Percentiles rank a stretch among this genome's conserved stretches.
Conservation (phyloP, 2,113 vertebrate species). For the Lepus timidus region DNA sequence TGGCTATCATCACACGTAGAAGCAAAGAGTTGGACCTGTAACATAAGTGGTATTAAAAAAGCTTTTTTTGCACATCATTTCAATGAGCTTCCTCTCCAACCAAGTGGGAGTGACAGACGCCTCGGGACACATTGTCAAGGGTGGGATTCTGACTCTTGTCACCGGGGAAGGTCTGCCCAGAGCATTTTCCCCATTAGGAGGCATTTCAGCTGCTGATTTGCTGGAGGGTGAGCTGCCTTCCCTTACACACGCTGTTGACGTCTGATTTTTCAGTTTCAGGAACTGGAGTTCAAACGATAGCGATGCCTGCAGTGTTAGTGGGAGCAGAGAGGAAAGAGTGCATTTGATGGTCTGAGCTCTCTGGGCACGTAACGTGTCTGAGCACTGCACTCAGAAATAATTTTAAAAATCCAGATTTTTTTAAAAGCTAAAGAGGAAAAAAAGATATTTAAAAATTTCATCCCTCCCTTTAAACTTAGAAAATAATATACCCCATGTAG, state of each 20-base stretch:
- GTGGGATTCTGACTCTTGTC: background rate
- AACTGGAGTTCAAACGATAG: slow-evolving; percentile 3
- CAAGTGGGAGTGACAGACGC: background rate
- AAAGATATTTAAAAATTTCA: background rate
- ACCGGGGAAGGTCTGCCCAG: background rate
- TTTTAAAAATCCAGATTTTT: background rate
- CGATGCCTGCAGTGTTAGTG: background rate
- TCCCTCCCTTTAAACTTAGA: background rate
- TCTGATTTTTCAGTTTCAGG: slow-evolving; percentile 24
- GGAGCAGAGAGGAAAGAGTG: slow-evolving; percentile 20
- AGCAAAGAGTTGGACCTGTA: background rate
- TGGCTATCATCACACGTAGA: background rate
- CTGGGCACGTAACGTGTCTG: slow-evolving; percentile 32
- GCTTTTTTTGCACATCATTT: background rate
- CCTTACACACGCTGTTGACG: background rate
- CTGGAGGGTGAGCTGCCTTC: background rate
- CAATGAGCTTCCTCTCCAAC: background rate
- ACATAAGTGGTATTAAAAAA: background rate
- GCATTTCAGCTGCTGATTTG: background rate
- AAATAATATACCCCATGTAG: background rate
- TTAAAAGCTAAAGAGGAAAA: background rate
- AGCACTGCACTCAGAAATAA: slow-evolving; percentile 38
- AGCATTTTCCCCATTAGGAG: background rate
- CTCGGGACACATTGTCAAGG: background rate
- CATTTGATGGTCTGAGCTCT: slow-evolving; percentile 15